Conservation (phyloP, 2,797 vertebrate species). For the Pteropus rufus region DNA sequence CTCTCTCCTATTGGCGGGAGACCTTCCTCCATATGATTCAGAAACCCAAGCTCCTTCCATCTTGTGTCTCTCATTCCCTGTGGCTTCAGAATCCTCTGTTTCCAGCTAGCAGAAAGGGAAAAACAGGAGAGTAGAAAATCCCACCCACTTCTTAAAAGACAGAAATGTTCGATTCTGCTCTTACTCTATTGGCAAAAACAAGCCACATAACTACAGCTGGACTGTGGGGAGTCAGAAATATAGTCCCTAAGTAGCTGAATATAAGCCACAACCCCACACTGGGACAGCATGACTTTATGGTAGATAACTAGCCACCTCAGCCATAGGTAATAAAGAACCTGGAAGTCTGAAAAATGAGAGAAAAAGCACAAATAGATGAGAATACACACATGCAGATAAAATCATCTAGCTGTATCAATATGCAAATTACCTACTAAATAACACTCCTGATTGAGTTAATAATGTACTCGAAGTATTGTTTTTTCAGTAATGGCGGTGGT, state of each 20-base stretch:
- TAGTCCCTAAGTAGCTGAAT: too few species aligned
- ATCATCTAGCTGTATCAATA: background rate
- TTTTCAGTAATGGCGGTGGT: background rate
- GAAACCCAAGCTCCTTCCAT: background rate
- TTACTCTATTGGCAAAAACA: background rate
- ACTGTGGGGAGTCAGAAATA: background rate
- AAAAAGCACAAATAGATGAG: background rate
- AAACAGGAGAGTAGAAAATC: background rate
- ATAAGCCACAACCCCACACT: fast-evolving
- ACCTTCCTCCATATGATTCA: background rate
- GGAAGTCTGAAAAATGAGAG: background rate
- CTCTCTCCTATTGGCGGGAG: background rate
- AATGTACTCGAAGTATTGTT: background rate
- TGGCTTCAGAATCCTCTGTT: background rate
- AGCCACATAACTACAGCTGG: background rate
- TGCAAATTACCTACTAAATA: background rate
- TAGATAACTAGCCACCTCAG: background rate
- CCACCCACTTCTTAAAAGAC: background rate
- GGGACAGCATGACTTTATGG: background rate
- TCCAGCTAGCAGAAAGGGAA: background rate
- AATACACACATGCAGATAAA: background rate
- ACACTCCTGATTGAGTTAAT: background rate
- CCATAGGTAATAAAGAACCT: background rate
- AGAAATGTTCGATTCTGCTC: background rate
- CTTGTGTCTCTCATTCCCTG: background rate